Conservation (phyloP, 2,888 invertebrate species). For the Andrena dorsata region DNA sequence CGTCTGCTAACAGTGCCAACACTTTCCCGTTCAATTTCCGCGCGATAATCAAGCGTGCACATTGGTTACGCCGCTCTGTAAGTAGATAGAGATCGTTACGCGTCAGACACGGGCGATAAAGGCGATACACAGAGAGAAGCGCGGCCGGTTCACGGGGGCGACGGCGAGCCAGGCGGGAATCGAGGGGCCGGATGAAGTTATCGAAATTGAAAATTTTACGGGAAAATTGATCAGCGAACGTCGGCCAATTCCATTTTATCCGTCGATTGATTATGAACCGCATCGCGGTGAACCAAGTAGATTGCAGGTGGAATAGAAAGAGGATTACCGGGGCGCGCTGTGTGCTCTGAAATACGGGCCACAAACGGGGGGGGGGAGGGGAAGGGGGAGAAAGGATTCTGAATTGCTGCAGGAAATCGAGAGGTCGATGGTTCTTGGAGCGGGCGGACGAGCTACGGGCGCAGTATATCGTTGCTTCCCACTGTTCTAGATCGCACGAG, state of each 20-base stretch:
- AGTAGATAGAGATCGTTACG: constrained; percentile 16
- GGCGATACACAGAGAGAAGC: not conserved
- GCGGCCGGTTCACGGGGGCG: not conserved
- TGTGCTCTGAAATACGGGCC: constrained; percentile 45
- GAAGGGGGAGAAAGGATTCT: not conserved
- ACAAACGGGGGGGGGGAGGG: constrained; percentile 21
- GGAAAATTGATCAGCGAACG: constrained; percentile 37
- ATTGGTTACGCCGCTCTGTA: not conserved
- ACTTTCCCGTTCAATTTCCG: constrained; percentile 1
- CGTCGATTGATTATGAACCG: constrained; percentile 45
- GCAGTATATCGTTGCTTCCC: constrained; percentile 12
- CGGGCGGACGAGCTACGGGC: constrained; percentile 1
- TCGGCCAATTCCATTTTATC: constrained; percentile 36
- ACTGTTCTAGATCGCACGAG: constrained; percentile 42
- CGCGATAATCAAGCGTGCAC: not conserved
- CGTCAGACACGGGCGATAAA: not conserved
- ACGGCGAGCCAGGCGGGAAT: not conserved
- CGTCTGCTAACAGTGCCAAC: not conserved
- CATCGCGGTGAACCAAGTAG: constrained; percentile 36
- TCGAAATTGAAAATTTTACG: constrained; percentile 55
- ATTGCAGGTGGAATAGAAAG: constrained; percentile 44
- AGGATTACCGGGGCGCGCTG: constrained; percentile 34
- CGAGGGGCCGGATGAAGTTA: constrained; percentile 11
- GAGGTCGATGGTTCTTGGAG: constrained; percentile 41
- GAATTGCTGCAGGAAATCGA: constrained; percentile 51